Percentiles rank a stretch among this genome's conserved stretches.
phyloP scores from a whole-genome alignment of 1,140 invertebrate species.

The Pogonomyrmex barbatus region DNA sequence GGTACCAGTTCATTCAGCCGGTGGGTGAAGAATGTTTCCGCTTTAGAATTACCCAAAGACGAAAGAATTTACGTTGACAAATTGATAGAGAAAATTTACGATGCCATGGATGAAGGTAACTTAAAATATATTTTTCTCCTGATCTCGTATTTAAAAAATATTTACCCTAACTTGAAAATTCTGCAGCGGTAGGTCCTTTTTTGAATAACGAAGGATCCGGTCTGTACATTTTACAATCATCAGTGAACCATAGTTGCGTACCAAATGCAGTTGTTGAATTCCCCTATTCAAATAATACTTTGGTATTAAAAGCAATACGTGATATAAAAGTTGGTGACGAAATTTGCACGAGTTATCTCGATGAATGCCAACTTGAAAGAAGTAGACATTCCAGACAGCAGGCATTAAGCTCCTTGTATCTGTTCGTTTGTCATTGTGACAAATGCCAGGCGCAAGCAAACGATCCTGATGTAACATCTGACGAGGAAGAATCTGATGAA shows the following conservation, averaged over 20 bases:
- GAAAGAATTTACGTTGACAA: conserved; percentile 90
- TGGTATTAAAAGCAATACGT: conserved; percentile 91
- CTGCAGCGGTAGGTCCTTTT: conserved; percentile 93
- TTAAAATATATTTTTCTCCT: conserved; percentile 18
- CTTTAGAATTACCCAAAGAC: conserved; percentile 88
- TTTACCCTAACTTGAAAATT: conserved; percentile 41
- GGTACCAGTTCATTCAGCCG: conserved; percentile 95
- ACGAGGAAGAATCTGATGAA: conserved; percentile 77
- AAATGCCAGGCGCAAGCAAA: conserved; percentile 92
- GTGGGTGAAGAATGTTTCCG: conserved; percentile 93
- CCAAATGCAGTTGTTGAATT: conserved; percentile 96
- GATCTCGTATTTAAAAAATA: conserved; percentile 3
- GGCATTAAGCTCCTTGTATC: conserved; percentile 93
- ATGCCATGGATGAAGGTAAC: conserved; percentile 93
- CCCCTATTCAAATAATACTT: conserved; percentile 92
- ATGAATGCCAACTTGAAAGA: conserved; percentile 92
- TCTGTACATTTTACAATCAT: conserved; percentile 93
- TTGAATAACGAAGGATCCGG: conserved; percentile 97
- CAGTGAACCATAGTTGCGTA: conserved; percentile 96
- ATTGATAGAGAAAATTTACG: conserved; percentile 94
- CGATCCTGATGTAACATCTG: conserved; percentile 93
- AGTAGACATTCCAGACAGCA: conserved; percentile 95
- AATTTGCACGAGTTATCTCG: conserved; percentile 96
- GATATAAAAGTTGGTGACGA: conserved; percentile 94
- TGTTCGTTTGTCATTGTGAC: conserved; percentile 93